Base-by-base conservation (phyloP, 2,113 vertebrate species). In the Tonatia bakeri region DNA sequence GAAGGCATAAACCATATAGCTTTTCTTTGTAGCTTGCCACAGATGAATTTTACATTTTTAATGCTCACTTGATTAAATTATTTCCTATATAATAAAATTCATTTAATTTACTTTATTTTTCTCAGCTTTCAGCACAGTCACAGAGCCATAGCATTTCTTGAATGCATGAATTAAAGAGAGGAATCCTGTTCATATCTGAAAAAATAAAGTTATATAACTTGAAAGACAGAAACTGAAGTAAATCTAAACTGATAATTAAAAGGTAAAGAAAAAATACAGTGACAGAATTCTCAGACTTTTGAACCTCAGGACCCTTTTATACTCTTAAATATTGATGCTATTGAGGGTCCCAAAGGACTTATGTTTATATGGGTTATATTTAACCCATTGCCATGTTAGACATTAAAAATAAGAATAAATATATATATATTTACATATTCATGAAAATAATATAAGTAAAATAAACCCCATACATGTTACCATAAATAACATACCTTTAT, bases 371-470 rank as follows among this genome's bases (percentile, higher is more conserved):
- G 12, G 13, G 20, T 52, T 47, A 54, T 43, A 65, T 52, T 91
- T 67, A 67, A n/a, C n/a, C n/a, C n/a, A n/a, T 87, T 81, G 70
- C 5, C 4, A 67, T 61, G 0, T 38, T 75, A 81, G 38, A 67
- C 0, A 70, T 28, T 72, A 89, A 96, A 91, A 45, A 24, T 83
- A 13, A 50, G 33, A 77, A 69, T 33, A 88, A 93, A 81, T 94
- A 76, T 19, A 72, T 28, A 36, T 86, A 77, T 59, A 76, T 69
- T 86, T 89, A 59, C 19, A 87, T 52, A 94, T 36, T 40, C 15
- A 90, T 33, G 69, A 64, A 82, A 94, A 69, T 89, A 95, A 77
- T 52, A 45, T 14, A 95, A 80, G 54, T 52, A 85, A 93, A 93
- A 94, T 86, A 54, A 94, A 56, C 17, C 2, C 9, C 73, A 20